Percentiles rank a stretch among this genome's conserved stretches.
Evolutionary conservation across 2,113 vertebrate species (phyloP).

Genomic region (Rhea americana): DNA sequence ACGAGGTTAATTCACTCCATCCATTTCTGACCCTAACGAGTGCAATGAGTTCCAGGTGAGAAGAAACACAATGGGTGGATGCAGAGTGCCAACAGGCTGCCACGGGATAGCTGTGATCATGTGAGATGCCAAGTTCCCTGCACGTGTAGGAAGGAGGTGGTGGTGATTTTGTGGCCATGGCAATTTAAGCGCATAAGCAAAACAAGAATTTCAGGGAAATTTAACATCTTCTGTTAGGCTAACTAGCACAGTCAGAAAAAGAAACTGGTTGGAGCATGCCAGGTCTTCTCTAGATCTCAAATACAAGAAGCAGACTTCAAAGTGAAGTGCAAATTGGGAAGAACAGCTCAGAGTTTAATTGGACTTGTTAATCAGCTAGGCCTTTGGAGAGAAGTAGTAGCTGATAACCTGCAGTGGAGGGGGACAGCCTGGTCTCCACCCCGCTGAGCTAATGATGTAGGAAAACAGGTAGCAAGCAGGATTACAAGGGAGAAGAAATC

Average conservation of each 20-base stretch:
- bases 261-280: not conserved
- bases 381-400: not conserved
- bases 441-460: not conserved
- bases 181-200: not conserved
- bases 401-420: not conserved
- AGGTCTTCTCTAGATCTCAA: not conserved
- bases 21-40: rapidly evolving
- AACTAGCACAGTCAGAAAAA: not conserved
- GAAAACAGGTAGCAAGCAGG: not conserved
- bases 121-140: not conserved
- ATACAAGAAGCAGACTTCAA: constrained; percentile 26
- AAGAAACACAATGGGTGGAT: rapidly evolving
- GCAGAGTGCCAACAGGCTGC: not conserved
- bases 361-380: constrained; percentile 41
- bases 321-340: constrained; percentile 25
- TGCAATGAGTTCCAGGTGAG: not conserved
- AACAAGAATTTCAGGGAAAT: not conserved
- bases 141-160: not conserved
- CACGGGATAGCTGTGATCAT: not conserved
- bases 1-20: not conserved
- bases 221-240: not conserved
- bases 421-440: not conserved
- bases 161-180: not conserved
- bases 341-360: not conserved
- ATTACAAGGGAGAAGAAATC: not conserved